phyloP scores from a whole-genome alignment of 2,113 vertebrate genomes.

The Epinephelus fuscoguttatus region DNA sequence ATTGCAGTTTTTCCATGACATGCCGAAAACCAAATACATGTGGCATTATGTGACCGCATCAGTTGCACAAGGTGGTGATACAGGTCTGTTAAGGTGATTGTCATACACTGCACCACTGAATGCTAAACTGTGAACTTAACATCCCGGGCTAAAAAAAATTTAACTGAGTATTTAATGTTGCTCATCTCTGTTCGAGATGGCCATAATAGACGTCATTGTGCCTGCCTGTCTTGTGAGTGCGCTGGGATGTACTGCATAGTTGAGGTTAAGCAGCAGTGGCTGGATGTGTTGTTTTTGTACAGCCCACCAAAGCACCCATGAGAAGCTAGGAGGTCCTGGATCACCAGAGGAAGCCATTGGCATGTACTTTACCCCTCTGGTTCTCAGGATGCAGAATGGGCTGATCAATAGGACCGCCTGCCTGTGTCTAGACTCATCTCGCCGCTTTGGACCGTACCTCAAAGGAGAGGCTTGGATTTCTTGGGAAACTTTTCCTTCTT shows the following conservation, averaged over 20 bases:
- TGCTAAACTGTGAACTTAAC: slow-evolving; percentile 3
- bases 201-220: slow-evolving; percentile 46
- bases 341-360: slow-evolving; percentile 47
- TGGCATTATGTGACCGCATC: slow-evolving; percentile 10
- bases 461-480: slow-evolving; percentile 75
- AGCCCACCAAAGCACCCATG: slow-evolving; percentile 53
- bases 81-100: background rate
- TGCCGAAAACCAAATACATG: slow-evolving; percentile 13
- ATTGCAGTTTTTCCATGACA: slow-evolving; percentile 25
- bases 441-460: slow-evolving; percentile 72
- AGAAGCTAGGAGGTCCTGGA: slow-evolving; percentile 65
- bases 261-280: slow-evolving; percentile 53
- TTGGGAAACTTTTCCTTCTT: slow-evolving; percentile 75
- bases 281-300: slow-evolving; percentile 55
- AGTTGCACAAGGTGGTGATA: background rate
- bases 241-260: slow-evolving; percentile 45
- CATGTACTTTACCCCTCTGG: slow-evolving; percentile 39
- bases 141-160: background rate
- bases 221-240: slow-evolving; percentile 48
- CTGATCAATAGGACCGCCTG: slow-evolving; percentile 62
- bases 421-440: slow-evolving; percentile 58
- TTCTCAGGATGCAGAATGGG: slow-evolving; percentile 66
- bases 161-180: background rate
- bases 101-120: background rate
- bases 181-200: background rate